A percentile compares a stretch with the other conserved stretches of the same genome.
Evolutionary conservation across 2,113 vertebrate genomes (phyloP).

Genomic region (Chamaea fasciata): DNA sequence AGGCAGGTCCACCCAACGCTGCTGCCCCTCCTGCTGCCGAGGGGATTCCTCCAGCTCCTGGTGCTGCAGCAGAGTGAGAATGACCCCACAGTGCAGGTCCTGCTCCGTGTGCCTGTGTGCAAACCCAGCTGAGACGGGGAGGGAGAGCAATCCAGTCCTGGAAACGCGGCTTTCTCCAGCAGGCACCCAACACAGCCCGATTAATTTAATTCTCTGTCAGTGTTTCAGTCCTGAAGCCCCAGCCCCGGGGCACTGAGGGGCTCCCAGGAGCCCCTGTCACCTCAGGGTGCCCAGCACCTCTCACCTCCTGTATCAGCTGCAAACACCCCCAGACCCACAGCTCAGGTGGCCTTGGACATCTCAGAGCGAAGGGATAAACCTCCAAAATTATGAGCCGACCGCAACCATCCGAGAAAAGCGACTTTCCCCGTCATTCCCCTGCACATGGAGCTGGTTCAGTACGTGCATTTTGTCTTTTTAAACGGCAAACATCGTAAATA

Average conservation of each 20-base stretch:
- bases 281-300: neutral
- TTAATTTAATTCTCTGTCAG: neutral
- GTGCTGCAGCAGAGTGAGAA: neutral
- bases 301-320: rapidly evolving
- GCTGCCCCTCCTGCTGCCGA: neutral
- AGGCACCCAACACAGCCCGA: no score
- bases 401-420: rapidly evolving
- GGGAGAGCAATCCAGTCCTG: no score
- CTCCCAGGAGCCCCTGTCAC: neutral
- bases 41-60: neutral
- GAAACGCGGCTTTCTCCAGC: no score
- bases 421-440: rapidly evolving
- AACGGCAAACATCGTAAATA: neutral
- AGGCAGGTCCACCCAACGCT: neutral
- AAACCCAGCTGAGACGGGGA: no score
- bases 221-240: rapidly evolving
- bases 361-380: neutral
- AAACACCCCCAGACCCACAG: rapidly evolving
- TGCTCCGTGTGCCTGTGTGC: no score
- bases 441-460: rapidly evolving
- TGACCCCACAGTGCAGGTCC: no score
- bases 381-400: rapidly evolving
- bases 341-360: rapidly evolving
- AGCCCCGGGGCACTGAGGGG: no score
- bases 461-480: neutral